phyloP scores from a whole-genome alignment of 2,888 invertebrate species.

The Anthoptus insignis region DNA sequence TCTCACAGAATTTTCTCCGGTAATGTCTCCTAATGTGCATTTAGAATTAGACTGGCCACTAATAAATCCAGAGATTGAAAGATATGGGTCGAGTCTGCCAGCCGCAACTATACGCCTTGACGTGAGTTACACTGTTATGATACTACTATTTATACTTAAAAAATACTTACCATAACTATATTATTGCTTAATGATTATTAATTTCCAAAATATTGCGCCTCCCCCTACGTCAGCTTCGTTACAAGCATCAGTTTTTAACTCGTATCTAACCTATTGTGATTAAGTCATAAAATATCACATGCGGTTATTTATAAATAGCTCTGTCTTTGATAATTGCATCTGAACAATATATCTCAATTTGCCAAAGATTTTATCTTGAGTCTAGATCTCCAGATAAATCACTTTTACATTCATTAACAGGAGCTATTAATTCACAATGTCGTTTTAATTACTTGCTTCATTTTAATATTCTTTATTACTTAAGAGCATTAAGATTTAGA shows the following conservation, averaged over 20 bases:
- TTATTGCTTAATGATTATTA: too few species aligned
- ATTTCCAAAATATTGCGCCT: too few species aligned
- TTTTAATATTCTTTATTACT: not conserved
- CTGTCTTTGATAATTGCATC: not conserved
- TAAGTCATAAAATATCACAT: too few species aligned
- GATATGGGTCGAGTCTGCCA: conserved; percentile 46
- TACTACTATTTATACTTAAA: conserved; percentile 25
- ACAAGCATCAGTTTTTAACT: too few species aligned
- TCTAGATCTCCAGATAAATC: conserved; percentile 9
- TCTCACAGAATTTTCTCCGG: conserved; percentile 4
- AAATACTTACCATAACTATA: too few species aligned
- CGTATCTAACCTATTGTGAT: too few species aligned
- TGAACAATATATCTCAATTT: conserved; percentile 13
- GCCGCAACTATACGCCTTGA: conserved; percentile 27
- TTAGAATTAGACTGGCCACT: conserved; percentile 19
- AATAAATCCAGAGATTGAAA: conserved; percentile 50
- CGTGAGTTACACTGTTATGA: conserved; percentile 23
- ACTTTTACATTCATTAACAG: conserved; percentile 10
- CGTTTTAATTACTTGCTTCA: not conserved
- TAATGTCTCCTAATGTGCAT: conserved; percentile 10
- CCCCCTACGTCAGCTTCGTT: too few species aligned
- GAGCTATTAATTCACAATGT: not conserved
- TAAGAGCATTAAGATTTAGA: too few species aligned
- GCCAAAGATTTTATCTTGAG: not conserved
- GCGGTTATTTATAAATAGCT: too few species aligned